Percentiles rank a stretch among this genome's conserved stretches.
phyloP scores from a whole-genome alignment of 2,797 vertebrate genomes.

The Hippoglossus hippoglossus region DNA sequence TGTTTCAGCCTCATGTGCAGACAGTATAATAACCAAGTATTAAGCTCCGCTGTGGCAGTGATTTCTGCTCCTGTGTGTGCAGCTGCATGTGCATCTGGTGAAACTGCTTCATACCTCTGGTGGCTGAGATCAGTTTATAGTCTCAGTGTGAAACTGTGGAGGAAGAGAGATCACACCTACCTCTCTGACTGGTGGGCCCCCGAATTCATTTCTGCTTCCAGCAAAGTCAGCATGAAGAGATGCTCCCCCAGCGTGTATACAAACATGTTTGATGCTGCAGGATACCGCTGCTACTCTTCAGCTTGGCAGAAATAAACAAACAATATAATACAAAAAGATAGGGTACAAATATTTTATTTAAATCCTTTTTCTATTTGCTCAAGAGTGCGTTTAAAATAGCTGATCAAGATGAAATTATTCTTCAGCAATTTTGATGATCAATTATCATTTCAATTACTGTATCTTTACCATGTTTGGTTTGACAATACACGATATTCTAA shows the following conservation, averaged over 20 bases:
- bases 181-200: conserved; percentile 70
- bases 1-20: conserved; percentile 45
- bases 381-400: not conserved
- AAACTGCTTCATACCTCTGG: conserved; percentile 61
- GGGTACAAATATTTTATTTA: not conserved
- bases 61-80: conserved; percentile 50
- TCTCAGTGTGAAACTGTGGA: conserved; percentile 65
- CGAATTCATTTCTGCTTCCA: conserved; percentile 71
- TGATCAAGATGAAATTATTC: not conserved
- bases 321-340: not conserved
- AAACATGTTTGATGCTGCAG: conserved; percentile 59
- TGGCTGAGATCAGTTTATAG: conserved; percentile 68
- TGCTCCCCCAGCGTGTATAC: conserved; percentile 59
- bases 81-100: conserved; percentile 55
- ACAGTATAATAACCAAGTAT: conserved; percentile 51
- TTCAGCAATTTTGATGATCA: not conserved
- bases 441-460: not conserved
- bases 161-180: conserved; percentile 65
- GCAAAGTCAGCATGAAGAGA: conserved; percentile 71
- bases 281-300: conserved; percentile 39
- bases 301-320: conserved; percentile 14
- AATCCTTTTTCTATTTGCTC: not conserved
- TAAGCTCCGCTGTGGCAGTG: conserved; percentile 51
- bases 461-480: not conserved
- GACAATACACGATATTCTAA: too few species aligned